Percentiles rank a stretch among this genome's conserved stretches.
Conservation (phyloP, 2,797 vertebrate species). For the Chromis chromis region DNA sequence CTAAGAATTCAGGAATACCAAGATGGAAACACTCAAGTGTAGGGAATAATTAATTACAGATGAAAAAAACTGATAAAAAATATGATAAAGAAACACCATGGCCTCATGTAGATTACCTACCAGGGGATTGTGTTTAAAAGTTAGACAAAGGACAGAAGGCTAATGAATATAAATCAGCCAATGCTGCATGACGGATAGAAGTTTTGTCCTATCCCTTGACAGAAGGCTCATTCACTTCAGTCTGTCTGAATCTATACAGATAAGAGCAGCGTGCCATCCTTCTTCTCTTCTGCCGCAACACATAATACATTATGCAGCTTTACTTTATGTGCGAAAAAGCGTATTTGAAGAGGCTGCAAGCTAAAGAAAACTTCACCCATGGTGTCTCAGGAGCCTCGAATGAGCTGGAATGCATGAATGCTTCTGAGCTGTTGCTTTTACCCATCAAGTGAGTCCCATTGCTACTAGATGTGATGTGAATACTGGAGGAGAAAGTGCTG, state of each 20-base stretch:
- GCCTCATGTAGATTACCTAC: background rate
- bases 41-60: constrained; percentile 14
- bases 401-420: constrained; percentile 24
- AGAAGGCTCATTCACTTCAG: constrained; percentile 14
- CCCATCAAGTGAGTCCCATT: constrained; percentile 14
- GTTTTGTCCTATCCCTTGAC: background rate
- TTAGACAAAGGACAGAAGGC: background rate
- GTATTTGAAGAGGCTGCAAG: constrained; percentile 24
- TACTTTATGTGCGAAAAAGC: constrained; percentile 17
- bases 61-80: constrained; percentile 7
- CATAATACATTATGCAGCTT: constrained; percentile 26
- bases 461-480: constrained; percentile 15
- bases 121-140: background rate
- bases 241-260: constrained; percentile 9
- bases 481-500: background rate
- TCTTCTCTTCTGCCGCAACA: constrained; percentile 12
- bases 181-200: background rate
- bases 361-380: constrained; percentile 17
- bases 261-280: constrained; percentile 4
- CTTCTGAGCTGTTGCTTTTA: constrained; percentile 25
- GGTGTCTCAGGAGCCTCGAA: constrained; percentile 36
- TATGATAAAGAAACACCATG: background rate
- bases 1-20: background rate
- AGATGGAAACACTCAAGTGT: constrained; percentile 3
- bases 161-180: background rate